phyloP scores from a whole-genome alignment of 2,797 vertebrate species.

The Otolemur crassicaudatus region DNA sequence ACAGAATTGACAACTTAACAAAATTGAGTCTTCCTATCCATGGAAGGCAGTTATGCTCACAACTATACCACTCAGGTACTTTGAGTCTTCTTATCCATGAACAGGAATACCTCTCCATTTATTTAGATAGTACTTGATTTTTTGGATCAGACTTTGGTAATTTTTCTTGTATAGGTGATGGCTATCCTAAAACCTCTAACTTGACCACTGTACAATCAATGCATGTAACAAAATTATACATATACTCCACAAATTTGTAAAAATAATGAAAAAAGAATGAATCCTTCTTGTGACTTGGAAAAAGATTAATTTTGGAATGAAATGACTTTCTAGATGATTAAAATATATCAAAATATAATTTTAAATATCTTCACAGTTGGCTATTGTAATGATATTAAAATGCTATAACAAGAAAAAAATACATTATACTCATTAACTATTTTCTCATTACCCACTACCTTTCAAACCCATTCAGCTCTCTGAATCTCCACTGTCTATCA shows the following conservation, averaged over 20 bases:
- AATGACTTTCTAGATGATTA: background rate
- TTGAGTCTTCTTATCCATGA: background rate
- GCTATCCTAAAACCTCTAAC: background rate
- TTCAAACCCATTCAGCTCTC: background rate
- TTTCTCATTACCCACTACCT: background rate
- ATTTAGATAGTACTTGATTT: background rate
- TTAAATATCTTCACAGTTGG: background rate
- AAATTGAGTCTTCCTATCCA: background rate
- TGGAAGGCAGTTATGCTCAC: too few species aligned
- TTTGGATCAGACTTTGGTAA: background rate
- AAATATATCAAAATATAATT: constrained; percentile 13
- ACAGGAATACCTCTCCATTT: background rate
- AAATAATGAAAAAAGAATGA: background rate
- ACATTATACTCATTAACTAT: background rate
- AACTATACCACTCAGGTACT: too few species aligned
- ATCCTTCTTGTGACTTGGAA: background rate
- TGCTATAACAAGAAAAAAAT: constrained; percentile 29
- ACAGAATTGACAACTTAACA: background rate
- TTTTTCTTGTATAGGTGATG: background rate
- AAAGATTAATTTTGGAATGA: constrained; percentile 45
- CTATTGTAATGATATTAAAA: constrained; percentile 7
- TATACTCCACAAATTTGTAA: background rate
- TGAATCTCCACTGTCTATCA: background rate
- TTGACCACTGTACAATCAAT: background rate
- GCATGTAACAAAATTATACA: background rate